These are phyloP conservation scores for Xiphophorus couchianus DNA, from an alignment of 2,113 vertebrate genomes.

Conservation along the genomic window DNA sequence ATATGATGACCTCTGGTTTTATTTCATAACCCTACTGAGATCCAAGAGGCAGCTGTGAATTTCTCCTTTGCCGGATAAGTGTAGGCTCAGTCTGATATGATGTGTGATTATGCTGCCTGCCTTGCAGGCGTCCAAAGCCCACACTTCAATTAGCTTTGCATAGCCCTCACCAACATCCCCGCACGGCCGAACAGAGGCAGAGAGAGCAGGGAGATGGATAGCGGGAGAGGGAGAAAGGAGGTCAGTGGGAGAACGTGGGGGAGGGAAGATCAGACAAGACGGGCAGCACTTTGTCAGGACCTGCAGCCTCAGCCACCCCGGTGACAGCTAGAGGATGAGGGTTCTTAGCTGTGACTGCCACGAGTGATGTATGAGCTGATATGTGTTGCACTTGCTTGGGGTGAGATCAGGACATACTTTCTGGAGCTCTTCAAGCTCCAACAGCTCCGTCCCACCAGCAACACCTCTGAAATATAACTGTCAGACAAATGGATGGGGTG, in stretches of 20 bases:
- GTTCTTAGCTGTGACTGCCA: constrained; percentile 71
- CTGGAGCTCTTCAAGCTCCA: constrained; percentile 47
- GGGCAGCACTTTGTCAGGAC: constrained; percentile 70
- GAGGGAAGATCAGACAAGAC: constrained; percentile 55
- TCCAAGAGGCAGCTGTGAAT: constrained; percentile 66
- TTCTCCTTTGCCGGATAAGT: constrained; percentile 65
- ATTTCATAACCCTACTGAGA: constrained; percentile 59
- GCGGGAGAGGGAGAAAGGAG: constrained; percentile 42
- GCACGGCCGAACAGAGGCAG: constrained; percentile 20
- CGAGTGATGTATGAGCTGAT: constrained; percentile 71
- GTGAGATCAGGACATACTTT: constrained; percentile 65
- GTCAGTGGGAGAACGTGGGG: constrained; percentile 36
- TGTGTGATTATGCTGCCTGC: constrained; percentile 63
- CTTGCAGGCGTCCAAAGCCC: constrained; percentile 56
- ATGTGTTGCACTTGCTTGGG: constrained; percentile 60
- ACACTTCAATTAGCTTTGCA: constrained; percentile 71
- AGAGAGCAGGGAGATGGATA: constrained; percentile 16
- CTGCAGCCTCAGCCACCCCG: constrained; percentile 55
- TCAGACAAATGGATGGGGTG: constrained; percentile 19
- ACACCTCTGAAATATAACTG: constrained; percentile 44
- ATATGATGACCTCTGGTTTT: constrained; percentile 72
- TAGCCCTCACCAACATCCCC: constrained; percentile 39
- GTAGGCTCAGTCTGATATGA: constrained; percentile 60
- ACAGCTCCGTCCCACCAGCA: constrained; percentile 19
- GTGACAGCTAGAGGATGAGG: constrained; percentile 69